Evolutionary conservation across 1,140 invertebrate genomes (phyloP).

Genomic region (Vanessa tameamea): DNA sequence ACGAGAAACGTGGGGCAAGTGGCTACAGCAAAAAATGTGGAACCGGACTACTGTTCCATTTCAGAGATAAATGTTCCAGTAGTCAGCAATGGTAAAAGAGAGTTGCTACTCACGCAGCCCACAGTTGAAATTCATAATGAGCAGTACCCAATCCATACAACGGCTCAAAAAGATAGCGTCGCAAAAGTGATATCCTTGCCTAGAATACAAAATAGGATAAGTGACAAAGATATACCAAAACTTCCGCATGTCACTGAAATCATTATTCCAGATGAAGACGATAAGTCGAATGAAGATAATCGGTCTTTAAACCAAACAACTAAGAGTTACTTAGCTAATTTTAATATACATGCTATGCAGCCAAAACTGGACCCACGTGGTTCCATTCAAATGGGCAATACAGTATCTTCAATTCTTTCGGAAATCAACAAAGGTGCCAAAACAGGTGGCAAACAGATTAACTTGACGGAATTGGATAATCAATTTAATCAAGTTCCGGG

Average conservation of each 20-base stretch:
- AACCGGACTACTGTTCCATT: conserved; percentile 85
- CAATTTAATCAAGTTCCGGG: conserved; percentile 65
- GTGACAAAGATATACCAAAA: conserved; percentile 82
- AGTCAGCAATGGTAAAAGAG: conserved; percentile 78
- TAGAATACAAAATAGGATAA: conserved; percentile 77
- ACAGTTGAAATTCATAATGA: conserved; percentile 79
- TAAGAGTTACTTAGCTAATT: conserved; percentile 69
- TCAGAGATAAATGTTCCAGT: conserved; percentile 84
- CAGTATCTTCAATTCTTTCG: conserved; percentile 82
- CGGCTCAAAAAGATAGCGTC: conserved; percentile 66
- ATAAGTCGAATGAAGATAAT: conserved; percentile 69
- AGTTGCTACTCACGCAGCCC: conserved; percentile 77
- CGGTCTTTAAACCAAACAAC: conserved; percentile 57
- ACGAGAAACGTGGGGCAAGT: conserved; percentile 75
- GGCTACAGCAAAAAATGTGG: conserved; percentile 74
- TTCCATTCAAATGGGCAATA: conserved; percentile 82
- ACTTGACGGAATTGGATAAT: conserved; percentile 72
- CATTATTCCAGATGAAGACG: conserved; percentile 83
- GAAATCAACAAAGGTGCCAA: conserved; percentile 81
- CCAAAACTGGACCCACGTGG: conserved; percentile 75
- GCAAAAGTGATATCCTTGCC: conserved; percentile 75
- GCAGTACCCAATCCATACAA: conserved; percentile 69
- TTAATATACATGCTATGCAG: conserved; percentile 69
- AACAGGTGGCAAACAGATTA: conserved; percentile 67
- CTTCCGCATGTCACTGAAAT: conserved; percentile 84